phyloP scores from a whole-genome alignment of 2,797 vertebrate species.

The Echeneis naucrates region DNA sequence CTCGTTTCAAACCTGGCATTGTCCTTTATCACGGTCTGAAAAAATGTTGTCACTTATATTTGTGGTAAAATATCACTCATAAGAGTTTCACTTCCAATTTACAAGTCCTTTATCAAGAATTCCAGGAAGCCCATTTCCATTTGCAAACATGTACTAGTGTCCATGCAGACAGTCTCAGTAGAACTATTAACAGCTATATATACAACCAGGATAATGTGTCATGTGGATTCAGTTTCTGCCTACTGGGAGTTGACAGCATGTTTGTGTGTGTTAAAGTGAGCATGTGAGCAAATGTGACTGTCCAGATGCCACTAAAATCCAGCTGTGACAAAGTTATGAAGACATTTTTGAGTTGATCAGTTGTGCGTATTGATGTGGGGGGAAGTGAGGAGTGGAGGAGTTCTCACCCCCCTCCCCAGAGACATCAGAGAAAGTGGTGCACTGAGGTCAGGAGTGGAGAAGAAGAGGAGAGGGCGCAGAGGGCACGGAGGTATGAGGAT shows the following conservation, averaged over 20 bases:
- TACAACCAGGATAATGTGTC: constrained; percentile 77
- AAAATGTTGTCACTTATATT: background rate
- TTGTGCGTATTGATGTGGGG: constrained; percentile 22
- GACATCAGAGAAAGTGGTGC: constrained; percentile 54
- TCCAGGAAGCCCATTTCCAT: constrained; percentile 42
- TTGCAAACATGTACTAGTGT: constrained; percentile 48
- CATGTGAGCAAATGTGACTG: constrained; percentile 12
- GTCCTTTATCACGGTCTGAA: constrained; percentile 1
- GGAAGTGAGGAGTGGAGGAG: background rate
- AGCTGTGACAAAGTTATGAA: constrained; percentile 25
- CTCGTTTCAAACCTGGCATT: background rate
- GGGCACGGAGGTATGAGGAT: constrained; percentile 55
- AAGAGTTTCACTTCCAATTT: constrained; percentile 8
- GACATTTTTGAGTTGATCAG: constrained; percentile 21
- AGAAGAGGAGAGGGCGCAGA: constrained; percentile 45
- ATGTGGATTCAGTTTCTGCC: constrained; percentile 73
- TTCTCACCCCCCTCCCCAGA: constrained; percentile 25
- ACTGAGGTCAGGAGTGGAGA: constrained; percentile 58
- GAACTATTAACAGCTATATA: constrained; percentile 82
- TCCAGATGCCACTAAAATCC: constrained; percentile 19
- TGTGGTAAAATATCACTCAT: background rate
- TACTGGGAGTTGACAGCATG: constrained; percentile 52
- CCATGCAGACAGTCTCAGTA: constrained; percentile 49
- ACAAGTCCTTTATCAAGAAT: constrained; percentile 20
- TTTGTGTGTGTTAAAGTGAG: constrained; percentile 33